Base-by-base conservation (phyloP, 2,797 vertebrate species). In the Podarcis lilfordi region DNA sequence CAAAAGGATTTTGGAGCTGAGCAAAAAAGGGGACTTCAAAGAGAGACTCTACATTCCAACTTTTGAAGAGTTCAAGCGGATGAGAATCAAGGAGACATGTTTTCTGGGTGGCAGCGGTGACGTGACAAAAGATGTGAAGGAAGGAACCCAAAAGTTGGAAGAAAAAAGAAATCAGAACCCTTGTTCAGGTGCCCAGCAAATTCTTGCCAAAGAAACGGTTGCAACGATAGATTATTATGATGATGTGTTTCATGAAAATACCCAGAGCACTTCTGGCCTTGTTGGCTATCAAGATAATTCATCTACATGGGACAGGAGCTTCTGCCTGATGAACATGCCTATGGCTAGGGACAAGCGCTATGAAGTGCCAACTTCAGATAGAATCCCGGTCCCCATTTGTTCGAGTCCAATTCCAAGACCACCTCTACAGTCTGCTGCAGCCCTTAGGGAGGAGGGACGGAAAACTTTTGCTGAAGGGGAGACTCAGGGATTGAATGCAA, bases 41-140 rank as follows among this genome's bases (percentile, higher is more conserved):
- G 97, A 96, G 5, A 96, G 96, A 21, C 93, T 98, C 9, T 97
- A 98, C 86, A 98, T 98, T 92, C 98, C 98, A 2, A 98, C 97
- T 3, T 98, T 99, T 88, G 98, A 99, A 94, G 98, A 98, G 92
- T 98, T 98, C 87, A 99, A 98, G 92, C 97, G 91, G 91, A 98
- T 98, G 98, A 98, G 97, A 97, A 97, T 90, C 96, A 96, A 94
- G 96, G 97, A 92, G 86, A 91, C 64, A 83, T 82, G 87, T 71
- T 84, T 81, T 72, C 88, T 90, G 84, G 21, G 40, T 32, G 84
- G 32, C 35, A 93, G 25, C 85, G 55, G 50, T n/a, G 88, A 50
- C 78, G 55, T 76, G n/a, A 27, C 85, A 85, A 95, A 93, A 81
- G 83, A 86, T 27, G 89, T 88, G 27, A 85, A 37, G 43, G 85